These are phyloP conservation scores for Pitangus sulphuratus DNA, from an alignment of 2,797 vertebrate species.

Conservation along the genomic window DNA sequence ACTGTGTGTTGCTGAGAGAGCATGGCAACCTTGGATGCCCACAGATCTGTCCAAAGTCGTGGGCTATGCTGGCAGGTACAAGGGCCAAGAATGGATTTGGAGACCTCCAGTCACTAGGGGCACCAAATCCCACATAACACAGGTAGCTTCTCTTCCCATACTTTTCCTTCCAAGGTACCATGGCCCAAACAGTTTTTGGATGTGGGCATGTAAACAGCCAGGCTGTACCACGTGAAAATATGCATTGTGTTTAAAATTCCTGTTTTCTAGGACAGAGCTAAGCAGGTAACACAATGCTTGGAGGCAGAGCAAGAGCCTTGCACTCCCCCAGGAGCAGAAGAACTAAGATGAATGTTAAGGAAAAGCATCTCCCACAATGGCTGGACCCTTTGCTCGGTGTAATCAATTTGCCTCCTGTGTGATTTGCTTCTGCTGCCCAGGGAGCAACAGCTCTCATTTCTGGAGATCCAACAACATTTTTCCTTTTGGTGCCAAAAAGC, in stretches of 20 bases:
- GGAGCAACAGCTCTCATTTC: neutral
- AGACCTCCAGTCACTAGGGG: neutral
- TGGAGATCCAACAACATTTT: neutral
- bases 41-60: fast-evolving
- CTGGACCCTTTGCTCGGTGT: fast-evolving
- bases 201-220: neutral
- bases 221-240: neutral
- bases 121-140: neutral
- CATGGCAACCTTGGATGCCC: neutral
- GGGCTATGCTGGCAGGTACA: neutral
- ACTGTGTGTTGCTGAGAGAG: neutral
- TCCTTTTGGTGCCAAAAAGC: neutral
- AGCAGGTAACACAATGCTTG: neutral
- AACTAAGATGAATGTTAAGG: neutral
- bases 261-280: neutral
- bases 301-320: neutral
- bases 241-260: neutral
- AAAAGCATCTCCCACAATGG: neutral
- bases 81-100: neutral
- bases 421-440: neutral
- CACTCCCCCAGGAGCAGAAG: neutral
- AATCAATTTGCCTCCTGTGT: neutral
- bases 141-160: neutral
- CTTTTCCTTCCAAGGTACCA: neutral
- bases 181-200: neutral